Evolutionary conservation across 1,140 invertebrate species (phyloP), one percentile per base, ranked within the genome.

Genomic region (Vanessa tameamea): DNA sequence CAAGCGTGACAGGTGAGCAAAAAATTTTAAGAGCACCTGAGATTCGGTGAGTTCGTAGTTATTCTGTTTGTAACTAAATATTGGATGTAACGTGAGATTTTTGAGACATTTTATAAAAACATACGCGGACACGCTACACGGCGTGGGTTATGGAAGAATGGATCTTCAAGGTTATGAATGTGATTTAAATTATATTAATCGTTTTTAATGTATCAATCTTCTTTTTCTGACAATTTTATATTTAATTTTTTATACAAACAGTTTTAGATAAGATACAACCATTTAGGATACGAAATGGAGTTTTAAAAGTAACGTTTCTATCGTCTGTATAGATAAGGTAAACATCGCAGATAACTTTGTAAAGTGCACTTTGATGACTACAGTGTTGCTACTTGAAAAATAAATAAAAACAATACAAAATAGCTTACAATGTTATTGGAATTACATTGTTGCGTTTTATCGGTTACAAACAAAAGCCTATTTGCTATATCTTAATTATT

Each of bases 11-110:
- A 59, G 53, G 70, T 23, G 47, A 47, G 67, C 53, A 13, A 47
- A 57, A 69, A 69, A 74, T 69, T 37, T 31, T 53, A 26, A 43
- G 61, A 69, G 37, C 55, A 53, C 66, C 66, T 64, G 66, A 64
- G 66, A 37, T 63, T 61, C 68, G 20, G 47, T 63, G 59, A 26
- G 50, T 50, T 59, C 47, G 31, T 75, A 71, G 43, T 71, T 77
- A 64, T 76, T 78, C 72, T 78, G 78, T 75, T 61, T 55, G 82
- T 81, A 82, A 84, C 77, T 47, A 72, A 72, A 84, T 78, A 79
- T 64, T 50, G 23, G 50, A 65, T 66, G 73, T 75, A 75, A 75
- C 66, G 23, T 26, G 73, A 75, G 64, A 75, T 67, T 75, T 71
- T 71, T 26, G 63, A 51, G 69, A 61, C 47, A 43, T 73, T 55